Evolutionary conservation across 2,888 invertebrate species (phyloP).

Genomic region (Slavum lentiscoides): DNA sequence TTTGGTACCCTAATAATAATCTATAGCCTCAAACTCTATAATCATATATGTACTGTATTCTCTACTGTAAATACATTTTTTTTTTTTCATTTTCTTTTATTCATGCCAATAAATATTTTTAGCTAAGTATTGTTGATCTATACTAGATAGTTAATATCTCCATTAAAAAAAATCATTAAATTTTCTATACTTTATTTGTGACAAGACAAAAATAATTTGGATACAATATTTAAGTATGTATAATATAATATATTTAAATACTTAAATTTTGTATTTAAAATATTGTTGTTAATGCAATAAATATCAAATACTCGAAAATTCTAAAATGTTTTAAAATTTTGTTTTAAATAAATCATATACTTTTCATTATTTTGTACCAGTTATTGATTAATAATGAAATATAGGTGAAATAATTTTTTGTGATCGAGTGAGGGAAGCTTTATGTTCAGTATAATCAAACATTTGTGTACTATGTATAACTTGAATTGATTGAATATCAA

Average conservation of each 20-base stretch:
- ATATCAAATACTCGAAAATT: slow-evolving; percentile 9
- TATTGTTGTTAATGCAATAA: not conserved
- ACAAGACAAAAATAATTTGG: slow-evolving; percentile 2
- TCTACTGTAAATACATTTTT: slow-evolving; percentile 40
- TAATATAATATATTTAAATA: slow-evolving; percentile 14
- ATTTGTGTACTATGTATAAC: slow-evolving; percentile 7
- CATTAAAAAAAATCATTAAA: not conserved
- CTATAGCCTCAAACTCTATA: slow-evolving; percentile 7
- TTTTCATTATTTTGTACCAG: slow-evolving; percentile 9
- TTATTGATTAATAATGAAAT: not conserved
- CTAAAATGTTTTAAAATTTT: slow-evolving; percentile 19
- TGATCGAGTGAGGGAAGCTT: not conserved
- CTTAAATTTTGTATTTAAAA: slow-evolving; percentile 11
- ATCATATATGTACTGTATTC: slow-evolving; percentile 30
- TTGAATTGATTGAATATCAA: slow-evolving; percentile 11
- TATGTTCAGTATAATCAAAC: not conserved
- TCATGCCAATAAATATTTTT: not conserved
- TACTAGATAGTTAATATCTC: not conserved
- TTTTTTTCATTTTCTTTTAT: slow-evolving; percentile 27
- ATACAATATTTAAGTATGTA: slow-evolving; percentile 3
- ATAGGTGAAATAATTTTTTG: not conserved
- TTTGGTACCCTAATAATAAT: slow-evolving; percentile 15
- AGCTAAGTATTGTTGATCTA: not conserved
- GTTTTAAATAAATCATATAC: not conserved
- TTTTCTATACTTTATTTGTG: not conserved